Evolutionary conservation across 2,797 vertebrate genomes (phyloP).

Genomic region (Enteromius trimaculatus): DNA sequence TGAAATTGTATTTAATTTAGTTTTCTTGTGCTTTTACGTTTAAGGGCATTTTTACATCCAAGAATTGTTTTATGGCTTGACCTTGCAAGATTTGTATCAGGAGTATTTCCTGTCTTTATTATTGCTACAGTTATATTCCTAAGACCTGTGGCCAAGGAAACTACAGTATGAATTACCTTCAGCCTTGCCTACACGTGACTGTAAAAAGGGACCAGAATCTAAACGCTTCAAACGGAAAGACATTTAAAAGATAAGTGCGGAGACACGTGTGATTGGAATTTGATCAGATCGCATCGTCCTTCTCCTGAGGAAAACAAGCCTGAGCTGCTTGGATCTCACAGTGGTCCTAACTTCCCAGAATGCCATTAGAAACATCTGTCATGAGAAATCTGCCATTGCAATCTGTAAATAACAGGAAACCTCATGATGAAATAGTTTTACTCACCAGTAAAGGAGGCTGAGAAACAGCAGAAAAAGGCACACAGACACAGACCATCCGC

Average conservation of each 20-base stretch:
- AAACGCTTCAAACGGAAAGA: constrained; percentile 9
- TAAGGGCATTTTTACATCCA: neutral
- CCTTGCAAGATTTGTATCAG: neutral
- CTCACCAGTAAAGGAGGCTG: constrained; percentile 77
- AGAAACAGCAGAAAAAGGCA: constrained; percentile 73
- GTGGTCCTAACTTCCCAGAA: neutral
- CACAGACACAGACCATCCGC: constrained; percentile 65
- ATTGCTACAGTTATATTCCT: neutral
- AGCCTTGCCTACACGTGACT: neutral
- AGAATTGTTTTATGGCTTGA: neutral
- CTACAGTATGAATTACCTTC: neutral
- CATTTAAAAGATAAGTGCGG: constrained; percentile 17
- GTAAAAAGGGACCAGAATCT: constrained; percentile 22
- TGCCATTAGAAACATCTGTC: neutral
- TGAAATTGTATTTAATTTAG: neutral
- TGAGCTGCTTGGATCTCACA: constrained; percentile 17
- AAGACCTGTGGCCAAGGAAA: neutral
- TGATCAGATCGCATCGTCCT: constrained; percentile 14
- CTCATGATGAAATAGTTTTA: constrained; percentile 16
- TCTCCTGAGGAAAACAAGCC: constrained; percentile 23
- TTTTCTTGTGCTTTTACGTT: neutral
- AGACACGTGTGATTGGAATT: constrained; percentile 23
- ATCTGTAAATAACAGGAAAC: constrained; percentile 24
- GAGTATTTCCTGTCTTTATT: too few relatives aligned
- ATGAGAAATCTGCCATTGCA: neutral